Evolutionary conservation across 2,113 vertebrate species (phyloP).

Genomic region (Zosterops borbonicus): DNA sequence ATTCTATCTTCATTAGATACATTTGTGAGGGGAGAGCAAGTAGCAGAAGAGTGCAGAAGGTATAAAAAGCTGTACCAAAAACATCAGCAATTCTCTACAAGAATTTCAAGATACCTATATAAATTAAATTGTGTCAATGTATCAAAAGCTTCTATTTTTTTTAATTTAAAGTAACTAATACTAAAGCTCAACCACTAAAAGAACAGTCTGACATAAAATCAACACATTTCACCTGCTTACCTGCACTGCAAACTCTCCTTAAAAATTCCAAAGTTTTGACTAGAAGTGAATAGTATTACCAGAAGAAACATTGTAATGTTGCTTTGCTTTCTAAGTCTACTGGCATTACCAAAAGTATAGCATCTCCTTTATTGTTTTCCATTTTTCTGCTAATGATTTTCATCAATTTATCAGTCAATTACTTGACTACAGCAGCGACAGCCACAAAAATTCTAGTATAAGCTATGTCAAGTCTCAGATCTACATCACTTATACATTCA

Average conservation of each 20-base stretch:
- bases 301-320: rapidly evolving
- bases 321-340: background rate
- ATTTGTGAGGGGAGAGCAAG: background rate
- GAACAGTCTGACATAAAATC: background rate
- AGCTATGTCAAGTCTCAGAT: background rate
- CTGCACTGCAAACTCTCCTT: background rate
- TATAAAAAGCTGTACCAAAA: background rate
- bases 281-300: background rate
- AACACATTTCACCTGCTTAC: background rate
- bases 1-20: background rate
- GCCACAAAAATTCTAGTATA: background rate
- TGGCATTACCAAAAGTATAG: background rate
- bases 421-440: background rate
- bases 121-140: background rate
- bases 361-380: background rate
- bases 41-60: background rate
- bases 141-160: background rate
- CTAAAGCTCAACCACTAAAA: background rate
- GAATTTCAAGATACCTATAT: background rate
- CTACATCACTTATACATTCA: background rate
- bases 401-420: background rate
- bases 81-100: background rate
- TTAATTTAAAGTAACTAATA: background rate
- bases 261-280: background rate
- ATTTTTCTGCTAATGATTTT: background rate